Conservation (phyloP, 2,888 invertebrate genomes). For the Parascotia fuliginaria region DNA sequence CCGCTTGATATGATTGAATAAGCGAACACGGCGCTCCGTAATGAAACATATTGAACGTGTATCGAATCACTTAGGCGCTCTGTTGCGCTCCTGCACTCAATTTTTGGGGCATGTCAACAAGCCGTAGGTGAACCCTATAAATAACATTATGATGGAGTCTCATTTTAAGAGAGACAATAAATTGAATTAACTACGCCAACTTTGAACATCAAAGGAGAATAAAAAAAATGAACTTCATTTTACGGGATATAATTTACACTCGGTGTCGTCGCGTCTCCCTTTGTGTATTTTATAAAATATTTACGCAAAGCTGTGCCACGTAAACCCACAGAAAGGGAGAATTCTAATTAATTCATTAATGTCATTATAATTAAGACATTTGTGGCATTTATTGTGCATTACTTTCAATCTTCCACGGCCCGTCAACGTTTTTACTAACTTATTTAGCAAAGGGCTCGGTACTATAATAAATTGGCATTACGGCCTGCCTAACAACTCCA, state of each 20-base stretch:
- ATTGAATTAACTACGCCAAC: conserved; percentile 80
- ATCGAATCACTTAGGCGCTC: conserved; percentile 83
- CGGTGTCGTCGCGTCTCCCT: conserved; percentile 65
- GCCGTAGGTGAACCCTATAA: conserved; percentile 80
- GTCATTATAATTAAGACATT: conserved; percentile 72
- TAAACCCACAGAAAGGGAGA: conserved; percentile 63
- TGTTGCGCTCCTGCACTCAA: conserved; percentile 78
- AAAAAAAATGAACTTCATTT: conserved; percentile 76
- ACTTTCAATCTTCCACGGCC: conserved; percentile 49
- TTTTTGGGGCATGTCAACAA: conserved; percentile 76
- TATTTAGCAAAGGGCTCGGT: conserved; percentile 27
- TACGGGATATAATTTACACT: conserved; percentile 74
- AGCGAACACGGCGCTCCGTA: conserved; percentile 77
- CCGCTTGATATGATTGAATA: conserved; percentile 81
- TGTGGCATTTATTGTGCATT: conserved; percentile 64
- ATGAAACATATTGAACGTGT: conserved; percentile 86
- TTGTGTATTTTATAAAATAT: conserved; percentile 74
- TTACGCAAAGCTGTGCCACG: conserved; percentile 67
- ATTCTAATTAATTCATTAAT: conserved; percentile 78
- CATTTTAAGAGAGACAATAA: conserved; percentile 82
- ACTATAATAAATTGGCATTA: neutral
- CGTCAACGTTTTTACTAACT: conserved; percentile 40
- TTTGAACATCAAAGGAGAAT: conserved; percentile 77
- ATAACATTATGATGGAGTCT: conserved; percentile 78
- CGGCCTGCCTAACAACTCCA: neutral